Base-by-base conservation (phyloP, 2,113 vertebrate genomes). In the Talpa occidentalis region DNA sequence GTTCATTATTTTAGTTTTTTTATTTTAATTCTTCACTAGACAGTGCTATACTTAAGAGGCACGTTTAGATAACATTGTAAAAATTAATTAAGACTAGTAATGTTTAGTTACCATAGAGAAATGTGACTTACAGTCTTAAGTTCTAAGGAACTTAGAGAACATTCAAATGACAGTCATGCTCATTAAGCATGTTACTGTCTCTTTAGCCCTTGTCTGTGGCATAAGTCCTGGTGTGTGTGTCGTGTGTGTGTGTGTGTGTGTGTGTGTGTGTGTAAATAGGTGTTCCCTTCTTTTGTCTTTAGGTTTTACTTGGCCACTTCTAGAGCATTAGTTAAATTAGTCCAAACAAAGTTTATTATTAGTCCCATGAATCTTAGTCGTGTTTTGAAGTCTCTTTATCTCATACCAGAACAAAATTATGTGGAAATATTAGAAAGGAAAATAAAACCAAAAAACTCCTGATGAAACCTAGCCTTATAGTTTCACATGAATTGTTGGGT, bases 371-470 rank as follows among this genome's bases (percentile, higher is more conserved):
- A 64, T 47, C 56, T 91, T 83, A 74, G 54, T 91, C n/a, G 56
- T 73, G 44, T 5, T 52, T 28, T 59, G 26, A 21, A 87, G 66
- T 74, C 11, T 84, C 88, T 86, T 80, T 80, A 67, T 74, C 80
- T 93, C 40, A 80, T 17, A 70, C n/a, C 47, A 93, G 44, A 59
- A 35, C 60, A n/a, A 11, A 91, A 64, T 70, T 93, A 90, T 24
- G 44, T 56, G 19, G 30, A 96, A 90, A 70, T 60, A 21, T 47
- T 94, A 94, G 66, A 84, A 62, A 64, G 91, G 49, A 85, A 92
- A 95, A 47, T 12, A 89, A 77, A 76, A 47, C 42, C 42, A 76
- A 79, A 64, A 49, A 59, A 10, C 88, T 54, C 15, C 74, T n/a
- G 19, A 62, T 70, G 56, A 74, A 90, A 44, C 70, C 35, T 84